These are phyloP conservation scores for Chaetura pelagica DNA, from an alignment of 2,113 vertebrate genomes.

Conservation along the genomic window DNA sequence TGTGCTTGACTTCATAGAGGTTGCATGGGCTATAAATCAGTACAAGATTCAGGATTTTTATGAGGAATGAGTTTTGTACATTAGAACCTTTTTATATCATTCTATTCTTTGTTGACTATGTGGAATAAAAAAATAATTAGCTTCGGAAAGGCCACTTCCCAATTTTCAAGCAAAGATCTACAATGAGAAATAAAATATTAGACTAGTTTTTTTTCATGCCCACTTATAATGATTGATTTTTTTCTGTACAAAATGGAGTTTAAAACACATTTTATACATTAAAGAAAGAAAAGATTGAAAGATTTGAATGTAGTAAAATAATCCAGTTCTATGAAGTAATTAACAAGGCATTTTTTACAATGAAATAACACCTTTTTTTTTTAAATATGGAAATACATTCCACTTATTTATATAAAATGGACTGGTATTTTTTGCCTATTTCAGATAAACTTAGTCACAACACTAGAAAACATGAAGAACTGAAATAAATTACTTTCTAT, in stretches of 20 bases:
- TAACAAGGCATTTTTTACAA: background rate
- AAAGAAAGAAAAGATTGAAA: background rate
- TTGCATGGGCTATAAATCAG: background rate
- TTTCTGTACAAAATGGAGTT: background rate
- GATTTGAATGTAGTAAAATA: background rate
- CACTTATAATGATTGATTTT: background rate
- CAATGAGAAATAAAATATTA: background rate
- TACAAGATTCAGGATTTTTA: background rate
- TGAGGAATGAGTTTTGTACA: background rate
- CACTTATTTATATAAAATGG: background rate
- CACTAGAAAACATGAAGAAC: background rate
- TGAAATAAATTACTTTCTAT: background rate
- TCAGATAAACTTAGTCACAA: background rate
- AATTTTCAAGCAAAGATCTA: background rate
- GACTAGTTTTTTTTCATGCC: background rate
- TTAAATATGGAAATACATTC: background rate
- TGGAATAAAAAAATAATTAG: slow-evolving; percentile 1
- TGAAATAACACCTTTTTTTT: background rate
- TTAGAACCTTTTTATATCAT: background rate
- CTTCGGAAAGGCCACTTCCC: background rate
- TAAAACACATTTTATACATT: background rate
- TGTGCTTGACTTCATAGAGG: background rate
- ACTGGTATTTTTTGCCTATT: background rate
- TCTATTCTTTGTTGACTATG: background rate
- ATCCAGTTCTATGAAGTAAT: background rate